These are phyloP conservation scores for Porites rus DNA, from an alignment of 92 coral and sea anemone genomes.

Conservation along the genomic window DNA sequence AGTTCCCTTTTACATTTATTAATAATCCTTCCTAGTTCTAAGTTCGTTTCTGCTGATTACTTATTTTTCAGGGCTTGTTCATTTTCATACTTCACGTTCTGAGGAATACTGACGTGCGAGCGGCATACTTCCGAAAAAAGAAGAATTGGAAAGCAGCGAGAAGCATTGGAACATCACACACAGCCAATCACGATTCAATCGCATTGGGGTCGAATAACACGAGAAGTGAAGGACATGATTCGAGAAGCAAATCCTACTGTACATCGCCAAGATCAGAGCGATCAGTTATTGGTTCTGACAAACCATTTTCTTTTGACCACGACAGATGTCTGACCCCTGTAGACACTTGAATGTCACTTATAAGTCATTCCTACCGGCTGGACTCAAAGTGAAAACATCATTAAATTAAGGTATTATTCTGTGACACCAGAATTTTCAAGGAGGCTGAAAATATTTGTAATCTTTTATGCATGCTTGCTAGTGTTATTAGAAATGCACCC, in stretches of 20 bases:
- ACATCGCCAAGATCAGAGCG: not conserved
- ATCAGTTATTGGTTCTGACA: not conserved
- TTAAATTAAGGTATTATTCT: too few relatives aligned
- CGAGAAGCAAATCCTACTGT: not conserved
- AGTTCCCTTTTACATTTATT: too few relatives aligned
- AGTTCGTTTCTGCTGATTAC: not conserved
- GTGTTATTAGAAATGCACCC: too few relatives aligned
- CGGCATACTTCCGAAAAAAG: constrained; percentile 30
- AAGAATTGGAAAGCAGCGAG: constrained; percentile 21
- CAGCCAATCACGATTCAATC: not conserved
- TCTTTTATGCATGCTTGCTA: too few relatives aligned
- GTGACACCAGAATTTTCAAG: too few relatives aligned
- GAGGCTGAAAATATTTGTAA: too few relatives aligned
- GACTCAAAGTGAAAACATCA: too few relatives aligned
- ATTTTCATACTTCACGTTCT: constrained; percentile 59
- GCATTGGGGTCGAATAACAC: not conserved
- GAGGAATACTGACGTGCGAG: constrained; percentile 63
- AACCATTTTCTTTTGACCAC: not conserved
- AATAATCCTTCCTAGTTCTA: not conserved
- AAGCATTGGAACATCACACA: constrained; percentile 5
- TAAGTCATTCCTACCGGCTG: too few relatives aligned
- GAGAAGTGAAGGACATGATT: not conserved
- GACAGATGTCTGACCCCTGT: constrained; percentile 7
- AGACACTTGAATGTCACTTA: not conserved
- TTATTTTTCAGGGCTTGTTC: constrained; percentile 59